Conservation (phyloP, 2,888 invertebrate species). For the Chrysodeixis includens region DNA sequence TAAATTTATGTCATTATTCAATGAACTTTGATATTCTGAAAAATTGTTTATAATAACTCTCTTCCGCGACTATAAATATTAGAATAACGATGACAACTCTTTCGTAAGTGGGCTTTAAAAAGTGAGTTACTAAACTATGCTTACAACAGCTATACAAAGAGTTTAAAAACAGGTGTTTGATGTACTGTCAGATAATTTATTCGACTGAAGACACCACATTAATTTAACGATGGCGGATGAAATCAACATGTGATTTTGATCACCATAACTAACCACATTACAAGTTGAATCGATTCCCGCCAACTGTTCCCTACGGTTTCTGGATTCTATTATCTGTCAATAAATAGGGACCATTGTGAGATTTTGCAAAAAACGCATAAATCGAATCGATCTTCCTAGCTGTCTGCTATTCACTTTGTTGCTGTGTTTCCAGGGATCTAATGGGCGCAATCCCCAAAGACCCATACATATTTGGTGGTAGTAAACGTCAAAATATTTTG, state of each 20-base stretch:
- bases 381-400: conserved; percentile 87
- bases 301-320: conserved; percentile 81
- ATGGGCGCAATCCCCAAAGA: conserved; percentile 80
- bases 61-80: conserved; percentile 36
- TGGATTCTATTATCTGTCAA: conserved; percentile 84
- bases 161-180: conserved; percentile 45
- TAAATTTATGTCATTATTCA: conserved; percentile 48
- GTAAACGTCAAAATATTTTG: conserved; percentile 88
- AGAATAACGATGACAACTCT: conserved; percentile 45
- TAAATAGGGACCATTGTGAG: conserved; percentile 84
- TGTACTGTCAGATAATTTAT: conserved; percentile 44
- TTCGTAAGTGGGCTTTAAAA: conserved; percentile 41
- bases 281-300: conserved; percentile 78
- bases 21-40: conserved; percentile 37
- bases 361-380: conserved; percentile 85
- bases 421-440: conserved; percentile 70
- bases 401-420: conserved; percentile 81
- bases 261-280: conserved; percentile 87
- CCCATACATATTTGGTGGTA: conserved; percentile 80
- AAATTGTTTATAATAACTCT: conserved; percentile 45
- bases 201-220: conserved; percentile 56
- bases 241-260: conserved; percentile 86
- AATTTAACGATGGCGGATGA: conserved; percentile 68
- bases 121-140: conserved; percentile 18
- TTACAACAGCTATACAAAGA: conserved; percentile 22